These are phyloP conservation scores for Tragulus kanchil DNA, from an alignment of 2,113 vertebrate species.

Conservation along the genomic window DNA sequence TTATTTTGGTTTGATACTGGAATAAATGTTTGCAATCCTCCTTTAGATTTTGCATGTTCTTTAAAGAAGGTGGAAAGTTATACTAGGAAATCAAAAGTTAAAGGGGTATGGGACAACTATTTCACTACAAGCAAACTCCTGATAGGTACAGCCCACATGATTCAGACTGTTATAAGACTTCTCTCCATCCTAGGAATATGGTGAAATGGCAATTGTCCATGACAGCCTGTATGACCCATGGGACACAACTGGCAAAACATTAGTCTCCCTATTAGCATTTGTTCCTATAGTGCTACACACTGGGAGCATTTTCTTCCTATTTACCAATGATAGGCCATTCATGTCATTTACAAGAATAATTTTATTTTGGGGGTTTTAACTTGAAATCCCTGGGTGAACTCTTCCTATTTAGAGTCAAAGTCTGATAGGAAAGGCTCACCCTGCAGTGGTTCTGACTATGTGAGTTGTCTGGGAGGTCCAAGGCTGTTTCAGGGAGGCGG, in stretches of 20 bases:
- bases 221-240: no score
- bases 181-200: not conserved
- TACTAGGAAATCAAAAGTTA: not conserved
- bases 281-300: not conserved
- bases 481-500: not conserved
- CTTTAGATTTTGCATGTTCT: slow-evolving; percentile 31
- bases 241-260: not conserved
- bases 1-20: not conserved
- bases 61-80: not conserved
- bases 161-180: not conserved
- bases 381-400: not conserved
- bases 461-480: not conserved
- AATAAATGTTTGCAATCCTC: slow-evolving; percentile 27
- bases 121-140: not conserved
- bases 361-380: not conserved
- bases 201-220: accelerated
- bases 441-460: not conserved
- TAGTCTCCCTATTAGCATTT: not conserved
- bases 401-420: not conserved
- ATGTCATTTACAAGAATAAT: not conserved
- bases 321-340: not conserved
- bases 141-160: not conserved
- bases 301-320: not conserved
- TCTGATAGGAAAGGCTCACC: not conserved
- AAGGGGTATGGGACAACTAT: not conserved